phyloP scores from a whole-genome alignment of 1,140 invertebrate genomes.

The Drosophila pseudoananassae region DNA sequence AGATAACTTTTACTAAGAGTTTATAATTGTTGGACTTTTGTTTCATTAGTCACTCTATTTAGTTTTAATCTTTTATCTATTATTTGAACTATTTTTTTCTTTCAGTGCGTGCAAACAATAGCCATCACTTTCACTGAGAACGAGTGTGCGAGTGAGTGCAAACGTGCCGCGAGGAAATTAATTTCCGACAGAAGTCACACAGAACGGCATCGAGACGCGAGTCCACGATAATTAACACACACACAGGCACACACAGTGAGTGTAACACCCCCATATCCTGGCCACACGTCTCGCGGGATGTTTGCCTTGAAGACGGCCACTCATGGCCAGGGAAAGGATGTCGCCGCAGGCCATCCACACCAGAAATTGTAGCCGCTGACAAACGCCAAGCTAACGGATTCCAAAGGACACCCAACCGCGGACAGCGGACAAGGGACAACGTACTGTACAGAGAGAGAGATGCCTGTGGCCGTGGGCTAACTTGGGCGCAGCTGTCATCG shows the following conservation, averaged over 20 bases:
- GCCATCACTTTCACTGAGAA: constrained; percentile 30
- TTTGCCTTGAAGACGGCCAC: constrained; percentile 70
- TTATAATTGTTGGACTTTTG: too few relatives aligned
- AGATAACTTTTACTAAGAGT: neutral
- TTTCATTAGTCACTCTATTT: neutral
- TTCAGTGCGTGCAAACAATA: constrained; percentile 28
- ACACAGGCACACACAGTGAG: neutral
- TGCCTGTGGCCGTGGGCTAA: constrained; percentile 43
- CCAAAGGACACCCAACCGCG: constrained; percentile 6
- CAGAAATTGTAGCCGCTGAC: constrained; percentile 40
- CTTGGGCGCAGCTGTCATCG: constrained; percentile 68
- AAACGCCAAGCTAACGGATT: constrained; percentile 19
- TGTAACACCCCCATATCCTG: constrained; percentile 34
- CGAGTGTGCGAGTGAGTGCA: constrained; percentile 27
- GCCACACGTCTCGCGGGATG: constrained; percentile 38
- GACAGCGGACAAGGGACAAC: constrained; percentile 13
- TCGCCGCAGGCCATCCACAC: constrained; percentile 39
- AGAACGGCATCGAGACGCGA: constrained; percentile 65
- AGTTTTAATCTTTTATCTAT: neutral
- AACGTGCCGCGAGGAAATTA: constrained; percentile 70
- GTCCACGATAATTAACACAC: constrained; percentile 65
- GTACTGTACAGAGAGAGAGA: constrained; percentile 9
- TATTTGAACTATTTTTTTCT: neutral
- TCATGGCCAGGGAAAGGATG: constrained; percentile 55
- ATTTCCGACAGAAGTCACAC: constrained; percentile 82